These are phyloP conservation scores for Aphaenogaster rudis DNA, from an alignment of 1,140 invertebrate genomes.

Conservation along the genomic window DNA sequence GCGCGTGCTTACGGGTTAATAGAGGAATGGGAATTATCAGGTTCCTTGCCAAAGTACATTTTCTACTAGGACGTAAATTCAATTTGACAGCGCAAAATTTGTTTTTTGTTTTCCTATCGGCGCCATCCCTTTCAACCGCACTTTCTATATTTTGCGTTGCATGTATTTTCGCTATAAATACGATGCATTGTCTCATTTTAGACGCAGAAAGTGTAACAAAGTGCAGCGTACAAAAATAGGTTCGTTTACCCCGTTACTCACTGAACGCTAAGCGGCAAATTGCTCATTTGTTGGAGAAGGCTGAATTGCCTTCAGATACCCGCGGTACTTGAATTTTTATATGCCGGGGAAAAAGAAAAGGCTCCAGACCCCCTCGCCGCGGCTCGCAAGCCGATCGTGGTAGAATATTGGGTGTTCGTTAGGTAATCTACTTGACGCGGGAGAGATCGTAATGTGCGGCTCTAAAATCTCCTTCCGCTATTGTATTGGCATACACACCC, in stretches of 20 bases:
- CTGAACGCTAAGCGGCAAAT: conserved; percentile 25
- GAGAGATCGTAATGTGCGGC: conserved; percentile 22
- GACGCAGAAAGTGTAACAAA: conserved; percentile 64
- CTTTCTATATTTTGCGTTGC: conserved; percentile 53
- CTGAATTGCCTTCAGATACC: not conserved
- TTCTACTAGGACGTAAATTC: not conserved
- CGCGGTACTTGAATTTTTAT: not conserved
- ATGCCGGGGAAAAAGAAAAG: not conserved
- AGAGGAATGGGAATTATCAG: not conserved
- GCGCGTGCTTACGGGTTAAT: too few species aligned
- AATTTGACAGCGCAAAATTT: not conserved
- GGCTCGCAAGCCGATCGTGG: not conserved
- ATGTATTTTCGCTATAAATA: not conserved
- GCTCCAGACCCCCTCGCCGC: not conserved
- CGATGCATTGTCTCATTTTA: not conserved
- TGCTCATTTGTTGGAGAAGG: conserved; percentile 34
- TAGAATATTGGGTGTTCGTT: conserved; percentile 44
- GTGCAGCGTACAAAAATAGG: conserved; percentile 37
- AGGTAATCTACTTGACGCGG: conserved; percentile 40
- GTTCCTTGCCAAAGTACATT: not conserved
- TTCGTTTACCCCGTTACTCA: conserved; percentile 43
- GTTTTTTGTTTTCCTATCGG: not conserved
- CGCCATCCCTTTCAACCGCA: not conserved
- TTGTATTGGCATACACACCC: conserved; percentile 59
- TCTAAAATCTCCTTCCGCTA: conserved; percentile 39